These are phyloP conservation scores for Scaptomyza cyrtandrae DNA, from an alignment of 2,888 invertebrate species.

Conservation along the genomic window DNA sequence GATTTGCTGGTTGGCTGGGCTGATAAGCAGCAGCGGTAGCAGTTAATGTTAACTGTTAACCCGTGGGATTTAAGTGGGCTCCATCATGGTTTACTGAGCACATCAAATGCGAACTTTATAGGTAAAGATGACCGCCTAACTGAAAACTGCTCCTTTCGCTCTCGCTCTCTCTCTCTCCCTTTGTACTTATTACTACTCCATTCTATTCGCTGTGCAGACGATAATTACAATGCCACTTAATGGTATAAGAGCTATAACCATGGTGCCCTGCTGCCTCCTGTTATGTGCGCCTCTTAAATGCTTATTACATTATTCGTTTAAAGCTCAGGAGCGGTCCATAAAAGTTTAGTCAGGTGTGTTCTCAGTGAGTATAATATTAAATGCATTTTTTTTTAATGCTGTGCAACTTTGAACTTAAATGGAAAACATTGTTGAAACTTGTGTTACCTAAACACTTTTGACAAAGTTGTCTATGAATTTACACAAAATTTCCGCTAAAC, in stretches of 20 bases:
- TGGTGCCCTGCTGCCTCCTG: conserved; percentile 21
- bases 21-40: conserved; percentile 48
- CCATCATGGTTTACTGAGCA: conserved; percentile 65
- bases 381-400: too few species aligned
- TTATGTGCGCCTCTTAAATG: conserved; percentile 13
- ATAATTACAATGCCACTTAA: conserved; percentile 78
- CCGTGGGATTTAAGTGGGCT: conserved; percentile 51
- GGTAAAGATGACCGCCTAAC: conserved; percentile 27
- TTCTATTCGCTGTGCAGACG: conserved; percentile 39
- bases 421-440: too few species aligned
- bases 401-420: too few species aligned
- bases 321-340: conserved; percentile 36
- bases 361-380: too few species aligned
- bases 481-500: neutral
- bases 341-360: too few species aligned
- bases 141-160: conserved; percentile 12
- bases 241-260: conserved; percentile 44
- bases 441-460: too few species aligned
- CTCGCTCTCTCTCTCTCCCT: neutral
- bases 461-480: neutral
- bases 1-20: conserved; percentile 21
- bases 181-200: conserved; percentile 14
- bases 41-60: conserved; percentile 48
- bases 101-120: conserved; percentile 67
- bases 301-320: conserved; percentile 26